Evolutionary conservation across 2,888 invertebrate genomes (phyloP).

Genomic region (Acanthosepion pharaonis): DNA sequence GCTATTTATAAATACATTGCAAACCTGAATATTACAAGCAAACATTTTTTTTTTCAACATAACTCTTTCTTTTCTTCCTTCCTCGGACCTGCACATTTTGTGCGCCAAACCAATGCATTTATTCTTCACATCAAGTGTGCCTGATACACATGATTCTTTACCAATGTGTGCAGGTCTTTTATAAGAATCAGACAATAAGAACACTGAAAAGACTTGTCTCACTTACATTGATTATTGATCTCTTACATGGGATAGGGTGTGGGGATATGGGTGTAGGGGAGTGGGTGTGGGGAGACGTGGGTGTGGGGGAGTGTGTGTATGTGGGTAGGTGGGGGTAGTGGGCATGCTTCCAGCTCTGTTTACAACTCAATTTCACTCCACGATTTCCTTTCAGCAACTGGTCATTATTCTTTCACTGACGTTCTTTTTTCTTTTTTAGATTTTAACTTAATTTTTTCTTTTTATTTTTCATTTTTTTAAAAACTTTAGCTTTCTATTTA

Average conservation of each 20-base stretch:
- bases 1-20: too few species aligned
- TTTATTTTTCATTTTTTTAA: too few species aligned
- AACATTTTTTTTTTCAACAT: background rate
- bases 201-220: background rate
- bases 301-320: background rate
- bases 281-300: background rate
- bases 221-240: slow-evolving; percentile 21
- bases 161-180: background rate
- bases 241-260: background rate
- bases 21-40: background rate
- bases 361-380: background rate
- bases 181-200: background rate
- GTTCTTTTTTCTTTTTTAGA: too few species aligned
- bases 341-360: background rate
- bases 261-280: background rate
- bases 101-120: background rate
- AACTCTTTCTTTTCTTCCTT: background rate
- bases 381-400: background rate
- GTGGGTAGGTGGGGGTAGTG: background rate
- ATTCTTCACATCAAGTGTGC: background rate
- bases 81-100: background rate
- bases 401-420: background rate
- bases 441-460: too few species aligned
- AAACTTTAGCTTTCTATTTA: too few species aligned
- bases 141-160: background rate